Percentiles rank a stretch among this genome's conserved stretches.
Conservation (phyloP, 2,888 invertebrate species). For the Nephrocerus scutellatus region DNA sequence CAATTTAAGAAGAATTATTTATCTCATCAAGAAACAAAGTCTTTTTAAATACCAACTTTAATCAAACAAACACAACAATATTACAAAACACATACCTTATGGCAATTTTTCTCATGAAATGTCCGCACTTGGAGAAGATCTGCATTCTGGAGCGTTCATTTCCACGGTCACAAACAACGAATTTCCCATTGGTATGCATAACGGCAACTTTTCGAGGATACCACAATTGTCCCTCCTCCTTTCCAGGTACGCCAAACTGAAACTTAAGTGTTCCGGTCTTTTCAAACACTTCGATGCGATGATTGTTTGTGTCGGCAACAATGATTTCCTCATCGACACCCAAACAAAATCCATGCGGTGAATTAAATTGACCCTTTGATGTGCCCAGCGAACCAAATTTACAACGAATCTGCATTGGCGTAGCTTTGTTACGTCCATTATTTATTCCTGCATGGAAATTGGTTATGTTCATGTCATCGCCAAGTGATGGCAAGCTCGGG, state of each 20-base stretch:
- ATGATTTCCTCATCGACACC: constrained; percentile 93
- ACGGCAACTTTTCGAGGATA: constrained; percentile 94
- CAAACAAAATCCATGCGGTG: constrained; percentile 94
- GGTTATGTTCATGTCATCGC: constrained; percentile 48
- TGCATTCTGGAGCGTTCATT: constrained; percentile 96
- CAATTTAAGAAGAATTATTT: not conserved
- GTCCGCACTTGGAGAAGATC: constrained; percentile 91
- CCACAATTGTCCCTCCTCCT: constrained; percentile 95
- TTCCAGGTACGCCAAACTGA: constrained; percentile 90
- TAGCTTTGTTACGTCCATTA: constrained; percentile 63
- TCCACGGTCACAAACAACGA: constrained; percentile 96
- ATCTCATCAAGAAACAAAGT: not conserved
- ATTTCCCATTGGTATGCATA: constrained; percentile 77
- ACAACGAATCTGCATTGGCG: constrained; percentile 80
- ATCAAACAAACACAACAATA: not conserved
- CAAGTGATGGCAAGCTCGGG: constrained; percentile 50
- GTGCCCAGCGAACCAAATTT: constrained; percentile 93
- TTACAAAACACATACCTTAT: constrained; percentile 47
- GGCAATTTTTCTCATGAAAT: constrained; percentile 92
- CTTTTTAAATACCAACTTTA: not conserved
- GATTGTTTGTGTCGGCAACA: constrained; percentile 94
- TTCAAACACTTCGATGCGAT: constrained; percentile 91
- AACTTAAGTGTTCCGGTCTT: constrained; percentile 89
- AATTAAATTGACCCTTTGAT: constrained; percentile 90
- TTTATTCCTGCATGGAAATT: constrained; percentile 48